A percentile compares a stretch with the other conserved stretches of the same genome.
phyloP scores from a whole-genome alignment of 2,888 invertebrate species.

The Sceliomorpha sp. region DNA sequence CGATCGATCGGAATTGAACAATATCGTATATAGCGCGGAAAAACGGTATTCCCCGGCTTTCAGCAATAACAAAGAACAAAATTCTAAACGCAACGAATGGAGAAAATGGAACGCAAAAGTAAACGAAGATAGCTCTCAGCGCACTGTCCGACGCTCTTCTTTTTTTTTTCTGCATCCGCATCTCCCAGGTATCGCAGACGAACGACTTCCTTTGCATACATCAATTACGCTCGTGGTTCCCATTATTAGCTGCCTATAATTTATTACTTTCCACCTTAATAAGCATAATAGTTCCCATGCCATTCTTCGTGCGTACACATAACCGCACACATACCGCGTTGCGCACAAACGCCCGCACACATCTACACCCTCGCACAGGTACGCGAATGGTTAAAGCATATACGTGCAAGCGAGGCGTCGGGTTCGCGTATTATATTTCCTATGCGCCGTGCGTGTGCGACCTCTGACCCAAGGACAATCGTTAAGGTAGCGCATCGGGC shows the following conservation, averaged over 20 bases:
- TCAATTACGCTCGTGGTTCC: conserved; percentile 75
- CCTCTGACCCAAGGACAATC: conserved; percentile 78
- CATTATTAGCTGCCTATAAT: conserved; percentile 77
- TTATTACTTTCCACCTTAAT: conserved; percentile 80
- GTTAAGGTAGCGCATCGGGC: conserved; percentile 77
- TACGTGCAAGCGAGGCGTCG: conserved; percentile 27
- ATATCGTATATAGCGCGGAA: too few relatives aligned
- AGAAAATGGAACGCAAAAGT: conserved; percentile 12
- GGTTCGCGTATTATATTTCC: conserved; percentile 58
- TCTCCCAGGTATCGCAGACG: conserved; percentile 55
- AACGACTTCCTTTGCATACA: conserved; percentile 77
- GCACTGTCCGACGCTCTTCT: conserved; percentile 35
- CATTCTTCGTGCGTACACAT: conserved; percentile 65
- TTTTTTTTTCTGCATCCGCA: conserved; percentile 47
- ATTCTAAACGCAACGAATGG: too few relatives aligned
- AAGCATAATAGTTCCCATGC: conserved; percentile 79
- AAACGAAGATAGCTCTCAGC: conserved; percentile 42
- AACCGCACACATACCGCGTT: conserved; percentile 6
- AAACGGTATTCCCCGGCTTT: too few relatives aligned
- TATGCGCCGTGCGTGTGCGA: conserved; percentile 67
- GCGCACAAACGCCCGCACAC: neutral
- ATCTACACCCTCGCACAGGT: neutral
- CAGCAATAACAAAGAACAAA: too few relatives aligned
- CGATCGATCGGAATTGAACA: too few relatives aligned
- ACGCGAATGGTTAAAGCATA: conserved; percentile 5